Evolutionary conservation across 1,140 invertebrate genomes (phyloP).

Genomic region (Mamestra configurata): DNA sequence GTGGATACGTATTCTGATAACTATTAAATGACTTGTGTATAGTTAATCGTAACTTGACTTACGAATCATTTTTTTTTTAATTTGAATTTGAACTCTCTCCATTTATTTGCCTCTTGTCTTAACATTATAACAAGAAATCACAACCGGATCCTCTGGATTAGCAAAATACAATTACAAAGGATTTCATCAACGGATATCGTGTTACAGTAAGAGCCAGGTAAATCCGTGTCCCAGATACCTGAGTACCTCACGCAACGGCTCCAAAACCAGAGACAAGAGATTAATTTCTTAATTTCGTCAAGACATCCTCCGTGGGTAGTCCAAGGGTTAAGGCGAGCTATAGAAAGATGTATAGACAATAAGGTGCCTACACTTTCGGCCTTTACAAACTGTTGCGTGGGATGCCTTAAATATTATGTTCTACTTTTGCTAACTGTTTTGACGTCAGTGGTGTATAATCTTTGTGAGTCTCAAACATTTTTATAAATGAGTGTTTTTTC

Average conservation of each 20-base stretch:
- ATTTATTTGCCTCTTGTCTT: too few relatives aligned
- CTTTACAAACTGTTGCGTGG: not conserved
- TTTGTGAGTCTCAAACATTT: too few relatives aligned
- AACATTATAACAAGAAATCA: not conserved
- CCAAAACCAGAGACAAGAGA: not conserved
- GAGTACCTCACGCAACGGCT: conserved; percentile 4
- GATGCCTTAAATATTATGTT: not conserved
- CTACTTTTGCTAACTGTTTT: not conserved
- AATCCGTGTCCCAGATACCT: conserved; percentile 9
- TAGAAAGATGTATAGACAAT: not conserved
- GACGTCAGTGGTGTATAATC: not conserved
- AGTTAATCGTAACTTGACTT: too few relatives aligned
- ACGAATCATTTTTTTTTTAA: too few relatives aligned
- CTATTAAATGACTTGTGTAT: too few relatives aligned
- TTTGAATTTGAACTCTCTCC: too few relatives aligned
- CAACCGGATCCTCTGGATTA: not conserved
- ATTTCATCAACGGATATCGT: conserved; percentile 6
- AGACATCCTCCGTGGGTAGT: not conserved
- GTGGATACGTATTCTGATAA: too few relatives aligned
- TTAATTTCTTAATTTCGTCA: conserved; percentile 19
- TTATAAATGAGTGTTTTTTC: too few relatives aligned
- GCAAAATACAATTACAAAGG: conserved; percentile 16
- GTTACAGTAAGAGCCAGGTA: conserved; percentile 12
- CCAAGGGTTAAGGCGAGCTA: not conserved
- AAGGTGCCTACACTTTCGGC: not conserved